These are phyloP conservation scores for Takifugu flavidus DNA, from an alignment of 2,113 vertebrate species.

Conservation along the genomic window DNA sequence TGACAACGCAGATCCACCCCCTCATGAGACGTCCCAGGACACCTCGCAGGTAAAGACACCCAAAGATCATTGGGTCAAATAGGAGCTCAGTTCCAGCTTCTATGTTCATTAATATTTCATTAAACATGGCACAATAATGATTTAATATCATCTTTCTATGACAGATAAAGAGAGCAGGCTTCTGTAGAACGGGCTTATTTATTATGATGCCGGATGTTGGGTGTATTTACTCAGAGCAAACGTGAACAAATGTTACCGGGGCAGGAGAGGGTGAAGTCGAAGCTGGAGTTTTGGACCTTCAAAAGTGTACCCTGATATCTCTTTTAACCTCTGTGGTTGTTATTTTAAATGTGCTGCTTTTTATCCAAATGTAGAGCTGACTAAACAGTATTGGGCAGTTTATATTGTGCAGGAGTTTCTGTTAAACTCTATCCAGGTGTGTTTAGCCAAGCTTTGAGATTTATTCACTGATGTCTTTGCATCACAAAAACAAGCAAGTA, in stretches of 20 bases:
- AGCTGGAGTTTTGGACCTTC: not conserved
- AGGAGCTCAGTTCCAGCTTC: not conserved
- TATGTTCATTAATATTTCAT: not conserved
- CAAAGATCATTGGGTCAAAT: not conserved
- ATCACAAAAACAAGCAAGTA: not conserved
- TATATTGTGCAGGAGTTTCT: slow-evolving; percentile 18
- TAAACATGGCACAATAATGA: not conserved
- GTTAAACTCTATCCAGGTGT: slow-evolving; percentile 9
- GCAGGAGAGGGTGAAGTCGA: not conserved
- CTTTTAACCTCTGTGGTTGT: too few species aligned
- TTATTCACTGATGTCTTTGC: not conserved
- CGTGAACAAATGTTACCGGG: not conserved
- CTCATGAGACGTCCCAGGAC: slow-evolving; percentile 37
- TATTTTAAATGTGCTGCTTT: too few species aligned
- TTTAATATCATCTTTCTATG: not conserved
- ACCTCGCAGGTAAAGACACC: slow-evolving; percentile 56
- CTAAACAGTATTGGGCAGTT: not conserved
- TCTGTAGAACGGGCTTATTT: not conserved
- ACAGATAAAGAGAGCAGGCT: not conserved
- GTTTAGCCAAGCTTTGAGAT: not conserved
- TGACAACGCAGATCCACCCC: slow-evolving; percentile 8
- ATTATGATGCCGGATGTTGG: slow-evolving; percentile 1
- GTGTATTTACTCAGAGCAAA: slow-evolving; percentile 45
- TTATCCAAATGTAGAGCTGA: too few species aligned
- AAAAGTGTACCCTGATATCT: too few species aligned